These are phyloP conservation scores for Phaedon cochleariae DNA, from an alignment of 2,888 invertebrate genomes.

Conservation along the genomic window DNA sequence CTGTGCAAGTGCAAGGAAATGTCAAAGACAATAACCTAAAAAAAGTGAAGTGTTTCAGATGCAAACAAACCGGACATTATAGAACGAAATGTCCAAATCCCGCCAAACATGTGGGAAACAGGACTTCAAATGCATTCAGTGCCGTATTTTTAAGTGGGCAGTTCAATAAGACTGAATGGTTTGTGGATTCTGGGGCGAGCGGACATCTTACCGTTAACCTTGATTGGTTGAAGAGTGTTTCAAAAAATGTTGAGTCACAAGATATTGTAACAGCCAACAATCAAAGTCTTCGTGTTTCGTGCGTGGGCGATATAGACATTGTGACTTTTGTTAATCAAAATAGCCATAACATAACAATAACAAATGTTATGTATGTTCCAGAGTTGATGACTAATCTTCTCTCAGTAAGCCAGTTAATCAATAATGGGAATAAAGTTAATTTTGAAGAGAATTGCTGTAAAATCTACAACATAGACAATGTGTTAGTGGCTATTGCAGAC, in stretches of 20 bases:
- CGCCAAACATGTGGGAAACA: slow-evolving; percentile 21
- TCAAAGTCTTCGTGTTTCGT: slow-evolving; percentile 15
- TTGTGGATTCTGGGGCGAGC: slow-evolving; percentile 48
- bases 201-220: slow-evolving; percentile 35
- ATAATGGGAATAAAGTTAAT: slow-evolving; percentile 19
- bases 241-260: neutral
- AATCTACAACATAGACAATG: slow-evolving; percentile 35
- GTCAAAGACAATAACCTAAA: no score
- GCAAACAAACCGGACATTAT: slow-evolving; percentile 37
- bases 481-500: slow-evolving; percentile 9
- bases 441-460: slow-evolving; percentile 34
- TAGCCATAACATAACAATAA: neutral
- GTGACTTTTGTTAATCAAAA: slow-evolving; percentile 9
- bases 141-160: slow-evolving; percentile 23
- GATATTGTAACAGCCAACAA: slow-evolving; percentile 31
- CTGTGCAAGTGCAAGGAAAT: no score
- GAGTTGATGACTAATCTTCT: slow-evolving; percentile 25
- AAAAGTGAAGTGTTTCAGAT: no score
- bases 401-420: slow-evolving; percentile 25
- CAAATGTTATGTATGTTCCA: slow-evolving; percentile 23
- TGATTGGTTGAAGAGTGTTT: slow-evolving; percentile 19
- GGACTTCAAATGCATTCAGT: slow-evolving; percentile 37
- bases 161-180: no score
- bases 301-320: slow-evolving; percentile 19
- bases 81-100: neutral